Conservation (phyloP, 1,140 invertebrate genomes). For the Philopotamus ludificatus region DNA sequence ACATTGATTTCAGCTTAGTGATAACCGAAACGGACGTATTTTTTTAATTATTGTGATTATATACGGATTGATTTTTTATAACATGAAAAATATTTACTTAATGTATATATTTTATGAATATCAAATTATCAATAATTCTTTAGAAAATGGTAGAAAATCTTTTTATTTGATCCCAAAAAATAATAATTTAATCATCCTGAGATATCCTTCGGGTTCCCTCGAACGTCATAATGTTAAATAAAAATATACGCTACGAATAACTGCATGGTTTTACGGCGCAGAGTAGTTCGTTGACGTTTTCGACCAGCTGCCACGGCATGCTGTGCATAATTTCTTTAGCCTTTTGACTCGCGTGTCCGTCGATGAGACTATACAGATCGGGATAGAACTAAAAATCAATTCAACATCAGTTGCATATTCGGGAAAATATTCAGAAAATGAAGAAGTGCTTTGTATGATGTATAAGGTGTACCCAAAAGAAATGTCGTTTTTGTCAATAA, state of each 20-base stretch:
- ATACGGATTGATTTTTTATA: conserved; percentile 15
- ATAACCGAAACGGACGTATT: conserved; percentile 6
- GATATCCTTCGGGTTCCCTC: background rate
- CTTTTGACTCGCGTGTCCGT: conserved; percentile 22
- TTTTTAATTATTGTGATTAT: conserved; percentile 2
- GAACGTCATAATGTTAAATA: too few relatives aligned
- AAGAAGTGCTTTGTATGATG: too few relatives aligned
- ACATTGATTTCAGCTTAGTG: conserved; percentile 27
- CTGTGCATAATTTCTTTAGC: conserved; percentile 19
- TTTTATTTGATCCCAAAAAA: too few relatives aligned
- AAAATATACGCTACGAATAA: conserved; percentile 29
- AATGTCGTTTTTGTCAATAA: too few relatives aligned
- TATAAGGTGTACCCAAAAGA: too few relatives aligned
- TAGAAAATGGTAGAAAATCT: conserved; percentile 13
- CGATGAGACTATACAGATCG: conserved; percentile 35
- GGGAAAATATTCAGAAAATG: too few relatives aligned
- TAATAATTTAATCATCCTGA: too few relatives aligned
- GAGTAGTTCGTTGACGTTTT: conserved; percentile 36
- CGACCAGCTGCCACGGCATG: conserved; percentile 32
- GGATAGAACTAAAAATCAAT: conserved; percentile 40
- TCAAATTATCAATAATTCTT: conserved; percentile 25
- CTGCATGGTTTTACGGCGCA: conserved; percentile 35
- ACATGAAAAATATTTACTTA: conserved; percentile 24
- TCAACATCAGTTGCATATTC: too few relatives aligned
- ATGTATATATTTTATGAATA: conserved; percentile 29